Base-by-base conservation (phyloP, 1,140 invertebrate genomes). In the Ostrea denselamellosa region DNA sequence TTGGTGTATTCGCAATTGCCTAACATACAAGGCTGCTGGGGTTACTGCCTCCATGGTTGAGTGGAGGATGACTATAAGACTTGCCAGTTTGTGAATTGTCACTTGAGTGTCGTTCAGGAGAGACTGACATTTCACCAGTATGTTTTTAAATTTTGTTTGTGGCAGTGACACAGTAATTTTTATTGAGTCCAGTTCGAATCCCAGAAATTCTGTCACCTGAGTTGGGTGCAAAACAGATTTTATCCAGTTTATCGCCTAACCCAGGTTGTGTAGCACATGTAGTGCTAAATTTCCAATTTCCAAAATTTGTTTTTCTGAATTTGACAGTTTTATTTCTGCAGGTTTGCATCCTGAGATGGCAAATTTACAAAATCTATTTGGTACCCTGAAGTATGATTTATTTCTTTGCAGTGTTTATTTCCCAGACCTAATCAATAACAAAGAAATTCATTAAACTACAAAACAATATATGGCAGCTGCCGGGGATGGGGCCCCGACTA, bases 1-100 rank as follows among this genome's bases (percentile, higher is more conserved):
- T 77, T 84, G 17, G 34, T 54, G 56, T 44, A 86, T 87, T 53
- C 84, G 88, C 14, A 86, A 62, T 19, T 87, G 17, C 3, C 85
- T 34, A 44, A 53, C 44, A 87, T 89, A 44, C 8, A 89, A 28
- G 7, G 58, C 25, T 4, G 81, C 88, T 19, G 85, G 85, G 12
- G 56, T 51, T 22, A 89, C 58, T 53, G 88, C 88, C 34, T 58
- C 56, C 19, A 58, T 19, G 9, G 56, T 58, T 58, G 85, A 5
- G 22, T n/a, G 44, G n/a, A 85, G 12, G 10, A 8, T n/a, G 5
- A 82, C 87, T 25, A 85, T n/a, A 0, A 88, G 9, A 17, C 53
- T 53, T 22, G 82, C 34, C 56, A 88, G 22, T n/a, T 85, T n/a
- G 22, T 62, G 25, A 14, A 88, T 62, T 68, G 54, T 87, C 17